Evolutionary conservation across 53 echinoderm and acorn worm genomes (phyloP).

Genomic region (Stichopus horrens): DNA sequence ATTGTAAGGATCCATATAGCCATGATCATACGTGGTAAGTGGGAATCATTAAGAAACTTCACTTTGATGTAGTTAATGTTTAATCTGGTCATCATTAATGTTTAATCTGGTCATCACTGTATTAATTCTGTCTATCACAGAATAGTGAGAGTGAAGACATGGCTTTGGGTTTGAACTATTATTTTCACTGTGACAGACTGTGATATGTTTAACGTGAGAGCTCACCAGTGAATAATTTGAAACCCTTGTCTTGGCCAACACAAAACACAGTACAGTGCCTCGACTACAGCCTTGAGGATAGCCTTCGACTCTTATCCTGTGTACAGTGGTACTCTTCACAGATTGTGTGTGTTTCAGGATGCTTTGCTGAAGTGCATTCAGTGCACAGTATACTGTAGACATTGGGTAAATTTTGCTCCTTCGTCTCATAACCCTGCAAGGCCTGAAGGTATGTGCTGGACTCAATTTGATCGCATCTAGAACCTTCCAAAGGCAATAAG

Average conservation of each 20-base stretch:
- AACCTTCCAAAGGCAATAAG: conserved; percentile 16
- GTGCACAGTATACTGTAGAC: not conserved
- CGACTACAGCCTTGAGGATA: not conserved
- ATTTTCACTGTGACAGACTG: too few relatives aligned
- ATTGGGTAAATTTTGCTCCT: not conserved
- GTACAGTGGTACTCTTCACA: not conserved
- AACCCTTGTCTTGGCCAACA: not conserved
- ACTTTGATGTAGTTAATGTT: too few relatives aligned
- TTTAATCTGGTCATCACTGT: too few relatives aligned
- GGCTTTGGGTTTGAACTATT: too few relatives aligned
- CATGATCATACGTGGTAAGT: too few relatives aligned
- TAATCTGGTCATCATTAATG: too few relatives aligned
- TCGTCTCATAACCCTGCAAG: not conserved
- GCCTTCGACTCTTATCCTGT: not conserved
- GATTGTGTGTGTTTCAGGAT: not conserved
- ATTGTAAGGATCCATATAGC: too few relatives aligned
- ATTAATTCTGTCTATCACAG: too few relatives aligned
- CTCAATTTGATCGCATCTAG: not conserved
- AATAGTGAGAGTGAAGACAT: too few relatives aligned
- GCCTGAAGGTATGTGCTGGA: conserved; percentile 22
- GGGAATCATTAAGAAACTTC: too few relatives aligned
- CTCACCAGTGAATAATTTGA: not conserved
- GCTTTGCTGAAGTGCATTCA: not conserved
- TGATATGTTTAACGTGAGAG: not conserved
- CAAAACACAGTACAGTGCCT: not conserved